Conservation (phyloP, 2,888 invertebrate genomes). For the Athalia rosae region DNA sequence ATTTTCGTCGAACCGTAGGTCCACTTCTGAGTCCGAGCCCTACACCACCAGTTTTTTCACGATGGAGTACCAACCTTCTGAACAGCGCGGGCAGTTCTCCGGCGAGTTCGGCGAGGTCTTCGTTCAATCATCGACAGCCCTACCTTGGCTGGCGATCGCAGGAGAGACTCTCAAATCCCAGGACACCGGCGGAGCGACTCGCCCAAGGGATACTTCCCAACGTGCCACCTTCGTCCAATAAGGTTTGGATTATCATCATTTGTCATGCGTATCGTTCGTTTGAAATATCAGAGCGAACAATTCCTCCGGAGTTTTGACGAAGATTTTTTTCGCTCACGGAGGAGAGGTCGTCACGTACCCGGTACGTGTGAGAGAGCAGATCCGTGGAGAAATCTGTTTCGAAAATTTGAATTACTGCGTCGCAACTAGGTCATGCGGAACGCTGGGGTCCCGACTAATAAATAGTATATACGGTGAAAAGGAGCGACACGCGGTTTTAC, state of each 20-base stretch:
- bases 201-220: slow-evolving; percentile 74
- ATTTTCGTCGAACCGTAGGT: slow-evolving; percentile 60
- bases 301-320: too few relatives aligned
- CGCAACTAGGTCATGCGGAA: slow-evolving; percentile 28
- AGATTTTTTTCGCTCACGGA: too few relatives aligned
- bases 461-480: neutral
- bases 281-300: too few relatives aligned
- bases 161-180: slow-evolving; percentile 85
- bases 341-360: too few relatives aligned
- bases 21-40: slow-evolving; percentile 73
- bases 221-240: slow-evolving; percentile 68
- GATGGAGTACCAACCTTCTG: slow-evolving; percentile 75
- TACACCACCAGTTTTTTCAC: slow-evolving; percentile 73
- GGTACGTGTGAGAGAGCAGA: too few relatives aligned
- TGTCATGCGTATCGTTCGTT: too few relatives aligned
- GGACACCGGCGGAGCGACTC: slow-evolving; percentile 89
- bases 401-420: slow-evolving; percentile 11
- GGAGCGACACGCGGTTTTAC: neutral
- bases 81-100: slow-evolving; percentile 76
- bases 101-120: slow-evolving; percentile 77
- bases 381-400: neutral
- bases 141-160: slow-evolving; percentile 93
- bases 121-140: slow-evolving; percentile 90
- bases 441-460: neutral
- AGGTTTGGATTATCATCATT: slow-evolving; percentile 59